Percentiles rank a stretch among this genome's conserved stretches.
Evolutionary conservation across 2,888 invertebrate species (phyloP).

Genomic region (Netelia inedita): DNA sequence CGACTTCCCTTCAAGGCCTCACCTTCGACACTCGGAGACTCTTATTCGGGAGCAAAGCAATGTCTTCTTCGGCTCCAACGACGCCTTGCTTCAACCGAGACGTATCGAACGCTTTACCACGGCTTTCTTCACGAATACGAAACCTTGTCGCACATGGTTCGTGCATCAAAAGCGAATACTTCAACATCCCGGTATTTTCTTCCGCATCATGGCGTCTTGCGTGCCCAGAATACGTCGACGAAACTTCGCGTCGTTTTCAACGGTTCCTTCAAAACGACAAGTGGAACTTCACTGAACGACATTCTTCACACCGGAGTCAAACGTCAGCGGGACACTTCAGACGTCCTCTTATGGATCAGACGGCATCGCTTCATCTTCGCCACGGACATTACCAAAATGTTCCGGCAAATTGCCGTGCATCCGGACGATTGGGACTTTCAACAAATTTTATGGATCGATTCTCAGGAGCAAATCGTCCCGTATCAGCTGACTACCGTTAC

Average conservation of each 20-base stretch:
- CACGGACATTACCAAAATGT: background rate
- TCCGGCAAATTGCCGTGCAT: background rate
- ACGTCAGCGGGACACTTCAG: background rate
- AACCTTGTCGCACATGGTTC: slow-evolving; percentile 11
- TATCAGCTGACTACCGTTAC: slow-evolving; percentile 56
- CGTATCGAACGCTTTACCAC: background rate
- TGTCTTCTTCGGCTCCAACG: slow-evolving; percentile 18
- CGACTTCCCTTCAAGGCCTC: no score
- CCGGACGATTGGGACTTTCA: background rate
- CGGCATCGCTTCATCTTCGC: background rate
- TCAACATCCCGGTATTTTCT: slow-evolving; percentile 4
- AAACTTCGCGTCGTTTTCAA: background rate
- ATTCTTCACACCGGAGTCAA: background rate
- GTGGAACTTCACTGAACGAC: background rate
- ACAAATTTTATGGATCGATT: background rate
- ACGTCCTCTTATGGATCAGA: background rate
- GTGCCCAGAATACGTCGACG: background rate
- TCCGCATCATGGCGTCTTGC: slow-evolving; percentile 1
- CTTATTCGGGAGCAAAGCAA: background rate
- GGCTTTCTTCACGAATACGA: slow-evolving; percentile 38
- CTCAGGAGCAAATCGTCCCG: background rate
- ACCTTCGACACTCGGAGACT: slow-evolving; percentile 20
- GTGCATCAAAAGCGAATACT: background rate
- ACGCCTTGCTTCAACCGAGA: background rate
- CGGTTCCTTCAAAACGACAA: background rate